Conservation (phyloP, 2,888 invertebrate species). For the Linnaemya vulpina region DNA sequence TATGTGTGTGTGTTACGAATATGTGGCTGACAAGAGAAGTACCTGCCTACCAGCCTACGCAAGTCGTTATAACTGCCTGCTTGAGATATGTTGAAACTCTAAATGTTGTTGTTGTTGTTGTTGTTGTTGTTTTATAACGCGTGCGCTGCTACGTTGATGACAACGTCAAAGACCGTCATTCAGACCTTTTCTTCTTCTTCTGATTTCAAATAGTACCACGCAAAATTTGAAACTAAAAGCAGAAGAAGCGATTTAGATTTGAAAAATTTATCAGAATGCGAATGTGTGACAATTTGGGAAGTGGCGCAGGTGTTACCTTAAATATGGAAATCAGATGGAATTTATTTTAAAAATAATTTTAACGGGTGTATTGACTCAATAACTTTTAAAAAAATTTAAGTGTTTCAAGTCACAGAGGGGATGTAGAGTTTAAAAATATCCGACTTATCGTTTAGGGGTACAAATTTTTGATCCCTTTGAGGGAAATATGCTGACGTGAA, state of each 20-base stretch:
- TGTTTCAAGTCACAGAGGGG: too few species aligned
- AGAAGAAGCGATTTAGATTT: constrained; percentile 19
- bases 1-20: constrained; percentile 28
- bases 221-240: constrained; percentile 43
- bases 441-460: too few species aligned
- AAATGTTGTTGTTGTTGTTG: constrained; percentile 59
- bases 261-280: constrained; percentile 38
- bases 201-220: constrained; percentile 47
- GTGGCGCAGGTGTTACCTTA: constrained; percentile 61
- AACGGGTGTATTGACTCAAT: not conserved
- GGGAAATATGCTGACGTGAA: too few species aligned
- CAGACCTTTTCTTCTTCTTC: constrained; percentile 24
- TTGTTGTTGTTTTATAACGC: constrained; percentile 63
- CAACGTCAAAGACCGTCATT: constrained; percentile 45
- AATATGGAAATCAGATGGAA: constrained; percentile 37
- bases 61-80: constrained; percentile 12
- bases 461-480: too few species aligned
- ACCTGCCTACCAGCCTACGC: constrained; percentile 68
- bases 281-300: constrained; percentile 60
- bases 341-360: constrained; percentile 15
- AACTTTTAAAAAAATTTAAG: not conserved
- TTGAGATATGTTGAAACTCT: constrained; percentile 27
- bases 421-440: too few species aligned
- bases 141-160: constrained; percentile 56
- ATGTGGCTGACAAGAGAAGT: constrained; percentile 44